Evolutionary conservation across 2,888 invertebrate genomes (phyloP).

Genomic region (Epinotia demarniana): DNA sequence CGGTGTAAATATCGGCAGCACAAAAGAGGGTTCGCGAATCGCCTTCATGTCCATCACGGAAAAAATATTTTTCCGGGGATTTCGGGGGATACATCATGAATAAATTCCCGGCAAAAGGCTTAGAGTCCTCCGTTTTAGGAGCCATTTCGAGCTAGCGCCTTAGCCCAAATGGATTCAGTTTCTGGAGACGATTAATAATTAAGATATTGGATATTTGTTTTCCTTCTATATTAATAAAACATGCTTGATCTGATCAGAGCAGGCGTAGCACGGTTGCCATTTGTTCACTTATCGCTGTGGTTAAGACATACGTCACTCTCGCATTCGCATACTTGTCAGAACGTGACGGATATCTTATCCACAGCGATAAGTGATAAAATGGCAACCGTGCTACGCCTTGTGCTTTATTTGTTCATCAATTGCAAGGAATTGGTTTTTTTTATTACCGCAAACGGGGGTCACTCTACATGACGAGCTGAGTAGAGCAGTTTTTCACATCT

Average conservation of each 20-base stretch:
- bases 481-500: too few species aligned
- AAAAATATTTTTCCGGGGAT: constrained; percentile 52
- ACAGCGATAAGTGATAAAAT: too few species aligned
- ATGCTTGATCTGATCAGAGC: not conserved
- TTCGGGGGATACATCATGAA: constrained; percentile 62
- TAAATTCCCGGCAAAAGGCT: constrained; percentile 60
- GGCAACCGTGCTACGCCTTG: too few species aligned
- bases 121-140: constrained; percentile 58
- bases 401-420: too few species aligned
- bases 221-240: not conserved
- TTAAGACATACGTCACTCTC: too few species aligned
- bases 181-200: not conserved
- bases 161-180: constrained; percentile 22
- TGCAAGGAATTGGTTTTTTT: too few species aligned
- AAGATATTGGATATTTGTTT: not conserved
- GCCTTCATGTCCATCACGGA: constrained; percentile 53
- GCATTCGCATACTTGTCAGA: too few species aligned
- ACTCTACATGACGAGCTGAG: too few species aligned
- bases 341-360: too few species aligned
- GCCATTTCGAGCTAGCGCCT: constrained; percentile 48
- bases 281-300: too few species aligned
- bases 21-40: constrained; percentile 49
- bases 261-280: too few species aligned
- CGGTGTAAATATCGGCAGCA: constrained; percentile 51
- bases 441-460: too few species aligned